Percentiles rank a stretch among this genome's conserved stretches.
These are phyloP conservation scores for Planiliza haematocheilus DNA, from an alignment of 2,113 vertebrate species.

Conservation along the genomic window DNA sequence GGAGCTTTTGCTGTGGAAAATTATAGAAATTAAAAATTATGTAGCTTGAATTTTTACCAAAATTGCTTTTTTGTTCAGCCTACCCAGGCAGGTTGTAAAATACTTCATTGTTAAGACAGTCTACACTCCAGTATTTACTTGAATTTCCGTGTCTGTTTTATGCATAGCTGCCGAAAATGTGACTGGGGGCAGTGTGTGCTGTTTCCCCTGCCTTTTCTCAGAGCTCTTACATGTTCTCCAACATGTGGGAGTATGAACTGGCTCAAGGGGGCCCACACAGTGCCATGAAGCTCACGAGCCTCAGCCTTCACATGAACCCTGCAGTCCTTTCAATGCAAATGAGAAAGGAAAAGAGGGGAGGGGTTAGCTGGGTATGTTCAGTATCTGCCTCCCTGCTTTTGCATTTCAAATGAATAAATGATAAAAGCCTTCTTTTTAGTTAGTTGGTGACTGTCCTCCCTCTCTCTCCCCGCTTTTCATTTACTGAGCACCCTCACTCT, in stretches of 20 bases:
- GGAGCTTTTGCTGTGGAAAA: too few species aligned
- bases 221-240: slow-evolving; percentile 59
- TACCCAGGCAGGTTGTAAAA: neutral
- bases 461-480: slow-evolving; percentile 44
- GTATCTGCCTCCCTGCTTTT: slow-evolving; percentile 71
- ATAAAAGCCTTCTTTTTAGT: slow-evolving; percentile 78
- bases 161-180: slow-evolving; percentile 31
- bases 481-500: slow-evolving; percentile 41
- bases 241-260: slow-evolving; percentile 70
- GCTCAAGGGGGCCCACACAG: slow-evolving; percentile 64
- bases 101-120: slow-evolving; percentile 11
- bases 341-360: slow-evolving; percentile 54
- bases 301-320: slow-evolving; percentile 64
- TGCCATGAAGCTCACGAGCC: slow-evolving; percentile 63
- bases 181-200: slow-evolving; percentile 30
- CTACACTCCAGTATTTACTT: slow-evolving; percentile 19
- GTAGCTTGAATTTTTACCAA: too few species aligned
- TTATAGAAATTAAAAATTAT: too few species aligned
- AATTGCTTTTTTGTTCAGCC: neutral
- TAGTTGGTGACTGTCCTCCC: slow-evolving; percentile 65
- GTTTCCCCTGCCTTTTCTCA: slow-evolving; percentile 49
- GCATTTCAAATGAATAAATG: slow-evolving; percentile 83
- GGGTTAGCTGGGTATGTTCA: slow-evolving; percentile 66
- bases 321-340: slow-evolving; percentile 79
- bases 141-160: slow-evolving; percentile 13